Conservation (phyloP, 2,113 vertebrate genomes). For the Crypturellus undulatus region DNA sequence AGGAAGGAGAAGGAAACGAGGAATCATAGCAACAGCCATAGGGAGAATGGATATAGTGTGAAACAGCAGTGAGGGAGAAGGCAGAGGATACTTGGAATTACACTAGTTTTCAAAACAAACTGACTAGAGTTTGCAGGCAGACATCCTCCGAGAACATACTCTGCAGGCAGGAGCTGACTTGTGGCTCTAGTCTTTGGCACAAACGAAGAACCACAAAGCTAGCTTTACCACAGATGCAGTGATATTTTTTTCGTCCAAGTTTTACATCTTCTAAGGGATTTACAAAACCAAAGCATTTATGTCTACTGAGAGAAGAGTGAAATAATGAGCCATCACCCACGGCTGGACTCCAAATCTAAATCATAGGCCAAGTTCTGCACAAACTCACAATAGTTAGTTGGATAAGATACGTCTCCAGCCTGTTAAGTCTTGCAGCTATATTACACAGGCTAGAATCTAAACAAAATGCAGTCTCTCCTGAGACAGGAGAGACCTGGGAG, state of each 20-base stretch:
- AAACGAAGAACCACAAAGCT: background rate
- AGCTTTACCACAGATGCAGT: background rate
- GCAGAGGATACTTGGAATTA: background rate
- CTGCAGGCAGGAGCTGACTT: background rate
- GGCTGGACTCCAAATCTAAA: background rate
- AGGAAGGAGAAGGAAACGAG: background rate
- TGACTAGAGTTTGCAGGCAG: background rate
- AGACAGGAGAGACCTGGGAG: background rate
- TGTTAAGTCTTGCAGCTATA: background rate
- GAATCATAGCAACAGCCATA: constrained; percentile 8
- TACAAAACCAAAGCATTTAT: constrained; percentile 8
- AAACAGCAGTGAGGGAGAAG: background rate
- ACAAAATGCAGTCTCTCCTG: background rate
- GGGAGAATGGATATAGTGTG: background rate
- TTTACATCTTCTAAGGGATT: background rate
- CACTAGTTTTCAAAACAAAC: background rate
- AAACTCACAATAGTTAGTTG: background rate
- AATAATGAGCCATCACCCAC: background rate
- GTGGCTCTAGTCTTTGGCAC: background rate
- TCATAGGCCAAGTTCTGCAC: background rate
- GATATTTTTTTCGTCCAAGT: background rate
- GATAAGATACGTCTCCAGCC: background rate
- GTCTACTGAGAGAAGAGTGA: background rate
- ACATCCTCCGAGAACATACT: background rate
- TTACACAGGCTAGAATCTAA: background rate